phyloP scores from a whole-genome alignment of 2,113 vertebrate genomes.

The Corythoichthys haematopterus region DNA sequence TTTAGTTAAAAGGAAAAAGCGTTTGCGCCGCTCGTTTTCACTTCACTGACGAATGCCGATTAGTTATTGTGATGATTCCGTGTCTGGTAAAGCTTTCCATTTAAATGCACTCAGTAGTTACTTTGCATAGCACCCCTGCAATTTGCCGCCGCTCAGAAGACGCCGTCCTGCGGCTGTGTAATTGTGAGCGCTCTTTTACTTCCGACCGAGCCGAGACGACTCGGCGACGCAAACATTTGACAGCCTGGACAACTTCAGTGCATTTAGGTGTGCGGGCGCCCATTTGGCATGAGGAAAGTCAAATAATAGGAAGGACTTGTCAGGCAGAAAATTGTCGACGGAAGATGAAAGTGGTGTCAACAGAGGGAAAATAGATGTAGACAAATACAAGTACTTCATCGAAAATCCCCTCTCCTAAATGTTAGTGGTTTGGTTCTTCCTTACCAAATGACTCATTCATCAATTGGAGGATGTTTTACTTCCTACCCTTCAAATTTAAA shows the following conservation, averaged over 20 bases:
- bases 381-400: background rate
- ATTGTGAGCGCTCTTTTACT: slow-evolving; percentile 64
- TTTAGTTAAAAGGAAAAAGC: slow-evolving; percentile 79
- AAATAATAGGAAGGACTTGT: slow-evolving; percentile 27
- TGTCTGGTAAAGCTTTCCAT: slow-evolving; percentile 83
- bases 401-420: background rate
- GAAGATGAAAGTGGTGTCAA: slow-evolving; percentile 14
- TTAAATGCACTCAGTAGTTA: slow-evolving; percentile 79
- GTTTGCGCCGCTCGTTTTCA: slow-evolving; percentile 63
- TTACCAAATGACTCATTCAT: background rate
- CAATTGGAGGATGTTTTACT: too few species aligned
- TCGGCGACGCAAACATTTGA: slow-evolving; percentile 43
- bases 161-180: slow-evolving; percentile 69
- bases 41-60: slow-evolving; percentile 62
- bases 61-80: slow-evolving; percentile 78
- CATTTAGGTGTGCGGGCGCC: slow-evolving; percentile 19
- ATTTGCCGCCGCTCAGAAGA: slow-evolving; percentile 73
- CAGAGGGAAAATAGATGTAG: background rate
- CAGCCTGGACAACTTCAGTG: slow-evolving; percentile 32
- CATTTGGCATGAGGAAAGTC: slow-evolving; percentile 31
- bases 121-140: slow-evolving; percentile 78
- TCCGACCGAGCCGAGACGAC: slow-evolving; percentile 38
- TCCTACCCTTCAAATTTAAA: too few species aligned
- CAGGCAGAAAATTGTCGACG: slow-evolving; percentile 31
- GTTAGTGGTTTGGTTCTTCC: background rate